A percentile compares a stretch with the other conserved stretches of the same genome.
phyloP scores from a whole-genome alignment of 2,797 vertebrate genomes.

The Novumbra hubbsi region DNA sequence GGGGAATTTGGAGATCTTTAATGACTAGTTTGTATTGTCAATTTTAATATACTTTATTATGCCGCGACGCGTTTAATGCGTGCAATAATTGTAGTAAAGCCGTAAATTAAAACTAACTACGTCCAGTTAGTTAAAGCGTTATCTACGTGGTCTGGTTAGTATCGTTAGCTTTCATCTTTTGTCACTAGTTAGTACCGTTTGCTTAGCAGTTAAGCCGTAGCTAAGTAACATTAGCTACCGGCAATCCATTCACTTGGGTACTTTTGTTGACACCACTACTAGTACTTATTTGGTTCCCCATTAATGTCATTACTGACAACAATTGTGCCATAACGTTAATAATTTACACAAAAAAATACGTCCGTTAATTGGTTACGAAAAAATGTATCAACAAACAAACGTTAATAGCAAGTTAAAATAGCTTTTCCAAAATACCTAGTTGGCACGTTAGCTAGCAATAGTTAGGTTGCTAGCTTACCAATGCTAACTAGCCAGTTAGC shows the following conservation, averaged over 20 bases:
- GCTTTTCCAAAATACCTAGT: background rate
- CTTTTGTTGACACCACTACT: background rate
- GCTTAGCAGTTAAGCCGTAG: background rate
- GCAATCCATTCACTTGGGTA: background rate
- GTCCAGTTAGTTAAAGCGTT: too few relatives aligned
- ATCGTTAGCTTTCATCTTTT: background rate
- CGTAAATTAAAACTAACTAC: too few relatives aligned
- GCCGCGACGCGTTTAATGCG: too few relatives aligned
- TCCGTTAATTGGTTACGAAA: background rate
- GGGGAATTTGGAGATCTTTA: too few relatives aligned
- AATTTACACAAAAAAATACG: too few relatives aligned
- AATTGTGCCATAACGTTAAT: too few relatives aligned
- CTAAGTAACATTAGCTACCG: constrained; percentile 13
- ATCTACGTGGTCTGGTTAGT: background rate
- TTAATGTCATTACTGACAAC: too few relatives aligned
- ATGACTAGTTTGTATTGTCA: too few relatives aligned
- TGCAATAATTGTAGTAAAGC: too few relatives aligned
- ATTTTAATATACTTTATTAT: too few relatives aligned
- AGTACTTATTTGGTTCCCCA: too few relatives aligned
- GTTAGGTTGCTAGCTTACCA: constrained; percentile 25
- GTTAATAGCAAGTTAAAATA: background rate
- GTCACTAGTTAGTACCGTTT: background rate
- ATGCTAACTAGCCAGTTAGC: constrained; percentile 12
- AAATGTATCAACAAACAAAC: background rate
- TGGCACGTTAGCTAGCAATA: too few relatives aligned